Conservation (phyloP, 2,113 vertebrate species). For the Leptobrachium leishanense region DNA sequence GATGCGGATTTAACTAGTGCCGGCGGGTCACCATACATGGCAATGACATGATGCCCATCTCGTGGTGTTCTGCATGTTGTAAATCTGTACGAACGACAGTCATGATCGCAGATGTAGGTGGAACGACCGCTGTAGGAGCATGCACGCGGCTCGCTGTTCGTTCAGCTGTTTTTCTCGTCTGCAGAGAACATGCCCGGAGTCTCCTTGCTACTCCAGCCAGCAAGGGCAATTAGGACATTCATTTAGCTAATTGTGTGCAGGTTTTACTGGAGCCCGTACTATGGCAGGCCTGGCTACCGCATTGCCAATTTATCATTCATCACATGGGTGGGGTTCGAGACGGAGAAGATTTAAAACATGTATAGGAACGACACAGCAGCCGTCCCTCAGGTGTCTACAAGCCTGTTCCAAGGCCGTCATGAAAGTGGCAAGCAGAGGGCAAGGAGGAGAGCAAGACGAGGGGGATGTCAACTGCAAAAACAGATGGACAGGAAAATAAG, state of each 20-base stretch:
- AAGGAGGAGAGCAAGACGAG: background rate
- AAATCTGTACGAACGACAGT: background rate
- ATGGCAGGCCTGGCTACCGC: slow-evolving; percentile 41
- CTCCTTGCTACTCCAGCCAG: slow-evolving; percentile 44
- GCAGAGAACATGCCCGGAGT: slow-evolving; percentile 36
- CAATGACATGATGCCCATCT: background rate
- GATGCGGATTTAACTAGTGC: too few relatives aligned
- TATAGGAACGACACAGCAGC: slow-evolving; percentile 4
- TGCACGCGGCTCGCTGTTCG: background rate
- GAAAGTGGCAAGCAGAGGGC: slow-evolving; percentile 2
- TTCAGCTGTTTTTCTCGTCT: slow-evolving; percentile 13
- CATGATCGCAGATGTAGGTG: background rate
- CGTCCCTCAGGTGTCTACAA: slow-evolving; percentile 17
- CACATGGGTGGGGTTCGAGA: slow-evolving; percentile 36
- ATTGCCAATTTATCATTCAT: slow-evolving; percentile 48
- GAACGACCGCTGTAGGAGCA: background rate
- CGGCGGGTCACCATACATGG: background rate
- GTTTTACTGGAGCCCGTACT: slow-evolving; percentile 36
- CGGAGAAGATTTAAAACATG: slow-evolving; percentile 30
- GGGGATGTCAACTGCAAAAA: background rate
- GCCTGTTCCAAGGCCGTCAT: background rate
- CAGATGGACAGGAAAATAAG: background rate
- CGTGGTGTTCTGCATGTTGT: background rate
- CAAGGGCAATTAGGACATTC: slow-evolving; percentile 50
- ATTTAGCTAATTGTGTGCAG: slow-evolving; percentile 49